Base-by-base conservation (phyloP, 2,113 vertebrate genomes). In the Megalops atlanticus region DNA sequence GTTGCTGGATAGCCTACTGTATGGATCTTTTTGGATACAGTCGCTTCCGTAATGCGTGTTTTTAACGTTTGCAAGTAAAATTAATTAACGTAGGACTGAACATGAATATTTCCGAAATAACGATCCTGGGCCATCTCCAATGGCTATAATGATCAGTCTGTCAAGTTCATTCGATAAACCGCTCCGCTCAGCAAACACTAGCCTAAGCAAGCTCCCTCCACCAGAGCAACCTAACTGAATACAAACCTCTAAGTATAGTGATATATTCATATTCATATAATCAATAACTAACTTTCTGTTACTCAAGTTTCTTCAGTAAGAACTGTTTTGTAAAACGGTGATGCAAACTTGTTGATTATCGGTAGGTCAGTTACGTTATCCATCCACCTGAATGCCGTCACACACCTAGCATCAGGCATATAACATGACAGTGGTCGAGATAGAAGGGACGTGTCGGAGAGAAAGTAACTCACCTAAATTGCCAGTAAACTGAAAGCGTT, bases 391-490 rank as follows among this genome's bases (percentile, higher is more conserved):
- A 71, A 75, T 75, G 72, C 80, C 80, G 72, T 75, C 80, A 81
- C 80, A 72, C 72, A 76, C 79, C 43, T 39, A 69, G 68, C 40
- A 79, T 70, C 58, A 35, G n/a, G 4, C 43, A 54, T 38, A 74
- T 33, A 80, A 49, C 58, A 64, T 24, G 58, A 27, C 21, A 24
- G 43, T 54, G 43, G n/a, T 38, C 18, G 31, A 27, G 69, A 80
- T 16, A 31, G 14, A 38, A 35, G 70, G 40, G 27, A 49, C 73
- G 38, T 21, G 64, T 31, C 58, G 35, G 77, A 33, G 33, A 78
- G 71, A 41, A 35, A 45, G 80, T 68, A 82, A 87, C 83, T 86
- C 40, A 80, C 82, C 70, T 31, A 80, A 86, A 86, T 87, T 79
- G 83, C 83, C 86, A 52, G 77, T 58, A 52, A 82, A 68, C 43